Evolutionary conservation across 2,888 invertebrate genomes (phyloP), one percentile per base, ranked within the genome.

Genomic region (Dolichopus griseipennis): DNA sequence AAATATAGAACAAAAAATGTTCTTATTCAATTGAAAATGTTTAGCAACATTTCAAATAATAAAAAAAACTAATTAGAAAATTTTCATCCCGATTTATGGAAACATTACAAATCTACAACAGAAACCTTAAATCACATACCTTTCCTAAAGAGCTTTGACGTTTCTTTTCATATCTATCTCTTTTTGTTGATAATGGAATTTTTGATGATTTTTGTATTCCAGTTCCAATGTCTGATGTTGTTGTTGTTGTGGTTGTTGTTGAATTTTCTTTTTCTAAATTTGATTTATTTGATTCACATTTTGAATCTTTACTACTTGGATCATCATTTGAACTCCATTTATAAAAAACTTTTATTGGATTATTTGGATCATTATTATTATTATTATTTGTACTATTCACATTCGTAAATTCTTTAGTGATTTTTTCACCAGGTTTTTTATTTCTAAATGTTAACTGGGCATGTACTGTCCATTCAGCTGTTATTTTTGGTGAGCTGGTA

Each of bases 381-480:
- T 43, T 43, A 9, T 18, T 52, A 52, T 52, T 52, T 52, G 52
- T 80, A 69, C 77, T 78, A 65, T 74, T 74, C n/a, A 74, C 72
- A 68, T 70, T 75, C 61, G 73, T 75, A 5, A 27, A 27, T 65
- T 77, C 76, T 68, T 76, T 76, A 66, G 76, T 75, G 66, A 79
- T 78, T 5, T 77, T 76, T 67, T 80, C 78, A 52, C 80, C 80
- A 8, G 81, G 81, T 70, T 86, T 87, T 62, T 85, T 84, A 67
- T 87, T 85, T 64, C 37, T 64, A 70, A 79, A 79, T 15, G 87
- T 88, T 70, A 89, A 83, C 75, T 89, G 88, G 68, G 87, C 92
- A 77, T 84, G 88, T 74, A 89, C 86, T 61, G 87, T 85, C 88
- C 88, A 89, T 75, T 88, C 87, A 71, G 86, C 86, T 33, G 84